These are phyloP conservation scores for Pteria penguin DNA, from an alignment of 2,888 invertebrate species.

Conservation along the genomic window DNA sequence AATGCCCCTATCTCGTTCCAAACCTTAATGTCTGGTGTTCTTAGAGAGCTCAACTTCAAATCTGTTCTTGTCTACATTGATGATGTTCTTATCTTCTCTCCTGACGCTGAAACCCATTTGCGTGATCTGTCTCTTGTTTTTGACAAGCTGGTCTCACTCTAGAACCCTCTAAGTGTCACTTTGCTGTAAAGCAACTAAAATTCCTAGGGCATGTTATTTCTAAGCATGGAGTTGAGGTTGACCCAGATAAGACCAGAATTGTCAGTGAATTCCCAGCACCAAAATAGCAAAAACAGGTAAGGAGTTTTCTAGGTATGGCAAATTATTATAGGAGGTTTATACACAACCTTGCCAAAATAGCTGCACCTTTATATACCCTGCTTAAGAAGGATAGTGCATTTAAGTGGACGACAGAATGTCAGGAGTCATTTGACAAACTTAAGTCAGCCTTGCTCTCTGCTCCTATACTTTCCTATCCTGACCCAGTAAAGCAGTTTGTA, in stretches of 20 bases:
- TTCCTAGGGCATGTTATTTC: slow-evolving; percentile 48
- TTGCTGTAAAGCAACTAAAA: slow-evolving; percentile 32
- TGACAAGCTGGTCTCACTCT: slow-evolving; percentile 41
- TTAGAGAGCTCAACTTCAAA: slow-evolving; percentile 51
- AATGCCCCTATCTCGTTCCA: slow-evolving; percentile 46
- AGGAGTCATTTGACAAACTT: slow-evolving; percentile 22
- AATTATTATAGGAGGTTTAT: slow-evolving; percentile 39
- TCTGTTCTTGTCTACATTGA: slow-evolving; percentile 43
- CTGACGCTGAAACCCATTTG: slow-evolving; percentile 34
- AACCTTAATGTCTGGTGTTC: slow-evolving; percentile 43
- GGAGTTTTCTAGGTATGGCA: slow-evolving; percentile 44
- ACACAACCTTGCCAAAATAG: slow-evolving; percentile 18
- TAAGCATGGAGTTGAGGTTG: slow-evolving; percentile 37
- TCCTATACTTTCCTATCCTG: slow-evolving; percentile 32
- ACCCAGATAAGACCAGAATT: slow-evolving; percentile 35
- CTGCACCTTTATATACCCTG: slow-evolving; percentile 23
- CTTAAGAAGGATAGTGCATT: slow-evolving; percentile 20
- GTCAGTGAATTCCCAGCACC: slow-evolving; percentile 42
- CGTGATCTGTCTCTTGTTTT: slow-evolving; percentile 37
- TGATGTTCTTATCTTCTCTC: slow-evolving; percentile 44
- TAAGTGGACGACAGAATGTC: slow-evolving; percentile 16
- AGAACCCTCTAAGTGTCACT: slow-evolving; percentile 47
- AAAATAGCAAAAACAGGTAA: slow-evolving; percentile 37
- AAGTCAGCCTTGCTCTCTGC: slow-evolving; percentile 23
- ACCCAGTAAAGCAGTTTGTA: slow-evolving; percentile 11